Base-by-base conservation (phyloP, 2,888 invertebrate species). In the Mimachlamys varia region DNA sequence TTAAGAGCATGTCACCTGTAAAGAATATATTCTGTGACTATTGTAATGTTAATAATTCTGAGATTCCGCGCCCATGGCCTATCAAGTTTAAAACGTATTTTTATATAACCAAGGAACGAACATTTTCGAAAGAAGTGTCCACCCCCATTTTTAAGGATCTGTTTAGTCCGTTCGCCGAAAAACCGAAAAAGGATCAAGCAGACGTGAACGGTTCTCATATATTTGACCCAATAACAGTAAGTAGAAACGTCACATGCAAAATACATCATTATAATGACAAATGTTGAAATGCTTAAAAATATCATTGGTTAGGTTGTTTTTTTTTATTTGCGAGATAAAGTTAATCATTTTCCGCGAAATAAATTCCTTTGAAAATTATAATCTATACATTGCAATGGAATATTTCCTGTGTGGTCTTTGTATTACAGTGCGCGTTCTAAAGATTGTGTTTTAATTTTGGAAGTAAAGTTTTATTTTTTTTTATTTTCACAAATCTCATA, bases 21-120 rank as follows among this genome's bases (percentile, higher is more conserved):
- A 76, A 76, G 76, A 76, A 76, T 27, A 33, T 76, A 27, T 76
- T 76, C 76, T 76, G 76, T 33, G 13, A 76, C 27, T 76, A 76
- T 76, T 76, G 76, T 76, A 76, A 12, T 33, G 33, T 76, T 10
- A 33, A 76, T 76, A 27, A 76, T 15, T 33, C 76, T 2, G 17
- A 76, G 33, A 76, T 76, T 17, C 76, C 76, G 13, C 19, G 27
- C 27, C 76, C 76, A 1, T 33, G 33, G 33, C 76, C 76, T 15
- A 76, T 76, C 33, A 76, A 7, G 33, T 76, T 76, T 76, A 27
- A 76, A 22, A 76, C 27, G 76, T 33, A 76, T 76, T 12, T 10
- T 15, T 76, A 12, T 33, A 4, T 22, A 1, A 33, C 10, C 27
- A 2, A 1, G 3, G 33, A 76, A 12, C 10, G 12, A 76, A 3